Evolutionary conservation across 2,113 vertebrate species (phyloP).

Genomic region (Paramormyrops kingsleyae): DNA sequence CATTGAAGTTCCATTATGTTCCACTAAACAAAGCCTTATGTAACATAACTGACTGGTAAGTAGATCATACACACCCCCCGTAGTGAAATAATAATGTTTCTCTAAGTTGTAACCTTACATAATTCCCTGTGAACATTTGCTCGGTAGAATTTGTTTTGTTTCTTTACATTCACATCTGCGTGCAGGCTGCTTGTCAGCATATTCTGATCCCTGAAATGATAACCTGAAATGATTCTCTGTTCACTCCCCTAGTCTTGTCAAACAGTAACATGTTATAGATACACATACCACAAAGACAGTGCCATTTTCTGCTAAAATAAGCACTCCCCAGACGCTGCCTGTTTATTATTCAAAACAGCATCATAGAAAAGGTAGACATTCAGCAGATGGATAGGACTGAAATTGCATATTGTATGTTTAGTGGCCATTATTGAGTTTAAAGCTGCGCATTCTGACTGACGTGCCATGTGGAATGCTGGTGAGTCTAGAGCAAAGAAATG

Average conservation of each 20-base stretch:
- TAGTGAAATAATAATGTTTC: background rate
- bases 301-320: background rate
- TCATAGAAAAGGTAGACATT: background rate
- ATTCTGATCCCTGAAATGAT: background rate
- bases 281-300: background rate
- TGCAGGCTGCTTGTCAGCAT: background rate
- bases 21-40: background rate
- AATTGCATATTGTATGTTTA: background rate
- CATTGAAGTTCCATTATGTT: background rate
- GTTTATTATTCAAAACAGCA: background rate
- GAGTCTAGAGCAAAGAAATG: background rate
- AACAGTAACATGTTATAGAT: background rate
- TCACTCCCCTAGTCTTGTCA: background rate
- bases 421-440: background rate
- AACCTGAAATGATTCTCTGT: background rate
- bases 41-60: background rate
- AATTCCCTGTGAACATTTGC: background rate
- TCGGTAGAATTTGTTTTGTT: background rate
- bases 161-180: background rate
- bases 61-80: background rate
- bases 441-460: background rate
- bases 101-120: background rate
- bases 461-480: background rate
- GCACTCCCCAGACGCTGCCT: background rate
- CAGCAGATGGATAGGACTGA: background rate